Base-by-base conservation (phyloP, 2,888 invertebrate species). In the Campoplex nolae region DNA sequence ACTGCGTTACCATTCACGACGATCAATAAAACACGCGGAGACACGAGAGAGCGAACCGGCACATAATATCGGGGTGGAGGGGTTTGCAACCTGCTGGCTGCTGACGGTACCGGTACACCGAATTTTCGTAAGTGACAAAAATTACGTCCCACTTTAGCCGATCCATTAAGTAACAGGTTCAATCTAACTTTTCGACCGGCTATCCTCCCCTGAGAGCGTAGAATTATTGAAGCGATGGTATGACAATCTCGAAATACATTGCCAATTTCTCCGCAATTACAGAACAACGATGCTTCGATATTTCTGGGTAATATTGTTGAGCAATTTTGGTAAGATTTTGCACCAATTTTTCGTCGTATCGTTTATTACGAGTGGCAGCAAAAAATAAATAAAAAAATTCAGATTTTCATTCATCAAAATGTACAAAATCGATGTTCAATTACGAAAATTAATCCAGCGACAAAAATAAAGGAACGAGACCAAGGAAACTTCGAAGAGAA, bases 1-100 rank as follows among this genome's bases (percentile, higher is more conserved):
- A 83, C 87, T 85, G 88, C 86, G 88, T 88, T 88, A 85, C 84
- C 84, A 73, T 79, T 71, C 79, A 71, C 58, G 56, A 71, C 88
- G 88, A 88, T 88, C 88, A 88, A 88, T 88, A 88, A 88, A 86
- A 87, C 75, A 16, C 23, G 42, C 42, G 51, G 77, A 71, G 56
- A 77, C 81, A 23, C 23, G 23, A 23, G 65, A 45, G 79, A 54
- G 54, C 65, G 54, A 51, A 70, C 71, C 80, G 80, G 62, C 71
- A 62, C 58, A 42, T 42, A 23, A 16, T 23, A 23, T 62, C 48
- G n/a, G 51, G 48, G 76, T 62, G 76, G 65, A 65, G 65, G 65
- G 62, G 32, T 62, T 77, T 51, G 35, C 51, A 67, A 77, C 65
- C 65, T 77, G 51, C 18, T 77, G 51, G 11, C 65, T 9, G 51